Conservation (phyloP, 2,797 vertebrate genomes). For the Octomys mimax region DNA sequence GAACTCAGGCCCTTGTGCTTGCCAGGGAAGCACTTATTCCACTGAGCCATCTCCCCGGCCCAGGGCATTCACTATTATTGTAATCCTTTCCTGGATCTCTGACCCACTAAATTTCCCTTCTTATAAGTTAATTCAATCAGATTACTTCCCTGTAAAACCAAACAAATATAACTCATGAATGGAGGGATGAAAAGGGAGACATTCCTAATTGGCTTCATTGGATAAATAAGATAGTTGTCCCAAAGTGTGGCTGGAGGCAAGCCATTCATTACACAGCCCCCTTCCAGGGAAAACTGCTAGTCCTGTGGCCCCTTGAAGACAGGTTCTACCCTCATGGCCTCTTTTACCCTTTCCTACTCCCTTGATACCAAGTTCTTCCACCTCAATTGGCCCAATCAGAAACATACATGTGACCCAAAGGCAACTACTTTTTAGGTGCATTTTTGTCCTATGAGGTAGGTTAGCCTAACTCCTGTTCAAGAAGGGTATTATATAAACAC, state of each 20-base stretch:
- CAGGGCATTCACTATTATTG: background rate
- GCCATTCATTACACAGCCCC: background rate
- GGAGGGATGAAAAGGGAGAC: background rate
- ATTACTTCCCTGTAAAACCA: constrained; percentile 23
- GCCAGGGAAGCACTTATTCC: too few relatives aligned
- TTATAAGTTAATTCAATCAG: background rate
- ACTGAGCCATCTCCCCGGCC: too few relatives aligned
- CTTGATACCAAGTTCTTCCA: background rate
- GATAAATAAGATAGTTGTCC: background rate
- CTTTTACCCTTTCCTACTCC: background rate
- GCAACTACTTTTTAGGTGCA: background rate
- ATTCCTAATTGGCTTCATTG: background rate
- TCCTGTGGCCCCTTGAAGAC: background rate
- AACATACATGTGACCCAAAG: background rate
- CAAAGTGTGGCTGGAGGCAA: background rate
- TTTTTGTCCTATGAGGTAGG: background rate
- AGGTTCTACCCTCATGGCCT: background rate
- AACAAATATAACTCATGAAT: background rate
- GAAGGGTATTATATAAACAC: background rate
- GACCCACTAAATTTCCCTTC: background rate
- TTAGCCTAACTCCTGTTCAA: background rate
- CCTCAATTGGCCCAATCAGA: background rate
- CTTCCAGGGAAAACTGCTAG: background rate
- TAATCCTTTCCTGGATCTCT: background rate
- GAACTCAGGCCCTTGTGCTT: too few relatives aligned